phyloP scores from a whole-genome alignment of 2,113 vertebrate species.

The Mellivora capensis region DNA sequence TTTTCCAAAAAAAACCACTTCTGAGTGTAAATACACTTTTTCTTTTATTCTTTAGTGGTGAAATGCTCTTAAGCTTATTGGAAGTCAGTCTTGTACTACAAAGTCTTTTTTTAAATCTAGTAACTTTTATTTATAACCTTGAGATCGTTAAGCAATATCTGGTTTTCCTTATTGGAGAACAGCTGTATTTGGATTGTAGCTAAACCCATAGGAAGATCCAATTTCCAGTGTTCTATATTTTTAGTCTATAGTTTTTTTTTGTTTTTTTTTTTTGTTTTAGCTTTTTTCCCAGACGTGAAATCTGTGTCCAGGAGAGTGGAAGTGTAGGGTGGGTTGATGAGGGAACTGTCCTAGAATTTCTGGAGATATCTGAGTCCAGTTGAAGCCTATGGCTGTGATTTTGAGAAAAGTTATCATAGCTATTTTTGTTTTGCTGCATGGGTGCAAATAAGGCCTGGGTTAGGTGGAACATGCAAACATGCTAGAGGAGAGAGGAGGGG shows the following conservation, averaged over 20 bases:
- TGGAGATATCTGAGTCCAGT: neutral
- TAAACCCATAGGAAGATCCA: neutral
- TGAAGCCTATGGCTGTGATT: neutral
- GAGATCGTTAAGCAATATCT: neutral
- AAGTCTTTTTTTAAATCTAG: neutral
- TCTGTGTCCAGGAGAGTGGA: neutral
- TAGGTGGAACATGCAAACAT: neutral
- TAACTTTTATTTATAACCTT: neutral
- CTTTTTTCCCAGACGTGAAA: neutral
- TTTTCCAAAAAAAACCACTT: neutral
- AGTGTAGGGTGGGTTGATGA: neutral
- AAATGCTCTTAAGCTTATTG: neutral
- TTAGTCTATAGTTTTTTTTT: neutral
- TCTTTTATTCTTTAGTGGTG: neutral
- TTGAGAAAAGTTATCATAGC: neutral
- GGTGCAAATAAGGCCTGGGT: neutral
- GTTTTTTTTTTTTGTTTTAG: neutral
- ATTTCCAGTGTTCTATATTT: neutral
- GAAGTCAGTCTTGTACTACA: neutral
- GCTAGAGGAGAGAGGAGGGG: neutral
- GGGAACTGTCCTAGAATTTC: neutral
- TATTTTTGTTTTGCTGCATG: neutral
- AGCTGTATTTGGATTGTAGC: neutral
- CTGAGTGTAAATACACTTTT: neutral
- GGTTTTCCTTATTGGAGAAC: neutral